Percentiles rank a stretch among this genome's conserved stretches.
phyloP scores from a whole-genome alignment of 2,797 vertebrate genomes.

The Gobionotothen gibberifrons region DNA sequence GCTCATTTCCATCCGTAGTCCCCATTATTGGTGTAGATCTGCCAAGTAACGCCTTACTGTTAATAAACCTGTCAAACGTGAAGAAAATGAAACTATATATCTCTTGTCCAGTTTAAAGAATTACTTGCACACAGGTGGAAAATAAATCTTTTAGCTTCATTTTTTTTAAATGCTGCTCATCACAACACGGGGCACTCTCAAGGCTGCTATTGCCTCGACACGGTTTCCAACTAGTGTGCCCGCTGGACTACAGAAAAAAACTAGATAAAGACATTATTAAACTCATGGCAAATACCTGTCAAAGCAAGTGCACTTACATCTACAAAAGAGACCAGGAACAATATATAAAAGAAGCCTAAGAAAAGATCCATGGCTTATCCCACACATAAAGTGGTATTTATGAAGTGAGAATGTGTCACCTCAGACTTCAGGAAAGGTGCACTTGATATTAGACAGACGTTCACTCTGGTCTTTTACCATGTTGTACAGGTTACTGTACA shows the following conservation, averaged over 20 bases:
- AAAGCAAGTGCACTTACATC: no score
- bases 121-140: slow-evolving; percentile 12
- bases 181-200: not conserved
- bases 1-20: no score
- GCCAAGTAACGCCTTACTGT: not conserved
- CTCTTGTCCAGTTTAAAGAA: not conserved
- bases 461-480: no score
- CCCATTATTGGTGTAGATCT: no score
- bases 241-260: not conserved
- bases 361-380: no score
- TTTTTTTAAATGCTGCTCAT: not conserved
- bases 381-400: no score
- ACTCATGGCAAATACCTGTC: not conserved
- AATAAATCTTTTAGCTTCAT: slow-evolving; percentile 7
- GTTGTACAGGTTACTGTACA: no score
- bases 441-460: no score
- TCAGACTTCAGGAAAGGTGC: no score
- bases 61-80: slow-evolving; percentile 20
- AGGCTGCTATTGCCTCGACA: not conserved
- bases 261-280: not conserved
- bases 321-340: no score
- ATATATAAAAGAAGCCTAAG: no score
- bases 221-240: not conserved
- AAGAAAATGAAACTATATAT: slow-evolving; percentile 18
- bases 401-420: no score